Evolutionary conservation across 1,140 invertebrate species (phyloP), one percentile per base, ranked within the genome.

Genomic region (Drosophila teissieri): DNA sequence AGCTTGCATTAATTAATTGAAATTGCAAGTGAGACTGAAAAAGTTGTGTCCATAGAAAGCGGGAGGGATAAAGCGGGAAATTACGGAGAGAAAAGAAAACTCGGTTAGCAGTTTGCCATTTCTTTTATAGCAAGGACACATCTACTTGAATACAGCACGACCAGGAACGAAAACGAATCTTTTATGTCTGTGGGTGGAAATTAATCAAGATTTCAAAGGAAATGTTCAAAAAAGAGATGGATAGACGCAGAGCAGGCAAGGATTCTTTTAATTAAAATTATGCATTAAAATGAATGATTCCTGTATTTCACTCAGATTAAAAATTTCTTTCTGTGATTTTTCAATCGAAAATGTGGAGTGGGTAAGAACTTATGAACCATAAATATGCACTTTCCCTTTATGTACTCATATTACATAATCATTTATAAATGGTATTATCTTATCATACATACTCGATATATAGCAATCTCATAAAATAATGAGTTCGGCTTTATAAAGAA

Each of bases 1-100:
- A 56, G 64, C 64, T 48, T 69, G 67, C 67, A 70, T 82, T 67
- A 85, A 83, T 85, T 80, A 85, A 70, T 65, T 70, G 57, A 57
- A 60, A 84, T 51, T 52, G 67, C 70, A 73, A 73, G 67, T 69
- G 57, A 58, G 54, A 74, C 51, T 63, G 56, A 49, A 82, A 76
- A 46, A 58, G 42, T 63, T 61, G 42, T 19, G 3, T 34, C 46
- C 36, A 68, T 39, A 68, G 40, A 12, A 12, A 14, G 1, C 14
- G 31, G 12, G n/a, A 22, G 27, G 17, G 11, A 37, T 2, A 39
- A 39, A 39, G 11, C 4, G 14, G 19, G 27, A n/a, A 65, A 31
- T 12, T 7, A 15, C 8, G 27, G 46, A 57, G 53, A 31, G 27
- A 65, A 65, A 51, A n/a, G 36, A 73, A 62, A 40, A 61, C 57